Evolutionary conservation across 2,888 invertebrate genomes (phyloP).

Genomic region (Tetragonisca angustula): DNA sequence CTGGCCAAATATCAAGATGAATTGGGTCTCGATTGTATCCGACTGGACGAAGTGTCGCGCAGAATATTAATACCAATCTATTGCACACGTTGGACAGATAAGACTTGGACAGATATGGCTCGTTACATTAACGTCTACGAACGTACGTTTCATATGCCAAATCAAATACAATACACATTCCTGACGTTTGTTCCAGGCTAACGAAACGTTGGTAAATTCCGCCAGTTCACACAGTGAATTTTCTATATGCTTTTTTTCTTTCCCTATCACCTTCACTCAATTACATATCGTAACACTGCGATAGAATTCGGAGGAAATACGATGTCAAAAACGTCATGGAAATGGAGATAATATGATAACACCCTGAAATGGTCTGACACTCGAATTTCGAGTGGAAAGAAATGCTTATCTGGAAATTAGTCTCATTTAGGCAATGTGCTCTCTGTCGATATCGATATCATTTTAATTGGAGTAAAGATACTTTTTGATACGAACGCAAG

Average conservation of each 20-base stretch:
- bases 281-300: conserved; percentile 9
- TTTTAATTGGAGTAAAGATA: too few species aligned
- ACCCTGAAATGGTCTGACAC: neutral
- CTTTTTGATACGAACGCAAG: too few species aligned
- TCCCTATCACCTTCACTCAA: conserved; percentile 26
- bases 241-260: conserved; percentile 3
- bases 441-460: neutral
- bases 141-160: neutral
- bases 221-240: neutral
- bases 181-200: neutral
- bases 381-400: neutral
- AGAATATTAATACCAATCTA: conserved; percentile 63
- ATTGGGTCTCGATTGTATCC: conserved; percentile 64
- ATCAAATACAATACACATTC: neutral
- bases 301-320: neutral
- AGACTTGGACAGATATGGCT: conserved; percentile 3
- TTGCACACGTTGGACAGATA: conserved; percentile 32
- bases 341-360: conserved; percentile 5
- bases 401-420: neutral
- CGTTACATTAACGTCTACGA: conserved; percentile 2
- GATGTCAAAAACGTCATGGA: conserved; percentile 1
- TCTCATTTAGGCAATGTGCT: neutral
- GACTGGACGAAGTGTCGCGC: conserved; percentile 36
- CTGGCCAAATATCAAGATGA: conserved; percentile 60
- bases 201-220: conserved; percentile 10